phyloP scores from a whole-genome alignment of 2,797 vertebrate genomes.

The Pantherophis alleghaniensis region DNA sequence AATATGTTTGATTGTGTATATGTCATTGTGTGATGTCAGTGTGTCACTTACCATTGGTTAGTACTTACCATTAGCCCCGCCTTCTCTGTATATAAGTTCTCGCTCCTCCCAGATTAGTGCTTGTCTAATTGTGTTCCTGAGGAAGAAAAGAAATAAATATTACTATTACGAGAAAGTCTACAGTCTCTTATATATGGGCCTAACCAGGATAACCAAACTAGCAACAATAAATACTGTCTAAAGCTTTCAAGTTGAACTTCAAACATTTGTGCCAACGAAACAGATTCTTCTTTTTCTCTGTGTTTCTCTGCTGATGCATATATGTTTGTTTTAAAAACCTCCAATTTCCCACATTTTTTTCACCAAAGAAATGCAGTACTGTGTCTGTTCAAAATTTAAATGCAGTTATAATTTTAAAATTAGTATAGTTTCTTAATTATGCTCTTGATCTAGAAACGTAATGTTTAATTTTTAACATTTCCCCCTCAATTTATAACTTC shows the following conservation, averaged over 20 bases:
- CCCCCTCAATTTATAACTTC: conserved; percentile 66
- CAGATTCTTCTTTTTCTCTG: not conserved
- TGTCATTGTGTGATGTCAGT: too few relatives aligned
- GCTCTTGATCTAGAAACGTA: not conserved
- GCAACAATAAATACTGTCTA: not conserved
- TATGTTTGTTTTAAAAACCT: not conserved
- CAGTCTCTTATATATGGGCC: too few relatives aligned
- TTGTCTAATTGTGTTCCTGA: too few relatives aligned
- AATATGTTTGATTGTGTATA: too few relatives aligned
- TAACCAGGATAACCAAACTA: too few relatives aligned
- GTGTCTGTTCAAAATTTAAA: not conserved
- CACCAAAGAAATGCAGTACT: not conserved
- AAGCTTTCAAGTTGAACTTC: not conserved
- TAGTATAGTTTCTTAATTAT: not conserved
- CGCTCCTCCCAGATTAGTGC: too few relatives aligned
- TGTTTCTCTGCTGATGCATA: not conserved
- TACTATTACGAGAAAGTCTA: too few relatives aligned
- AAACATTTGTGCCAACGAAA: not conserved
- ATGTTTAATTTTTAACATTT: not conserved
- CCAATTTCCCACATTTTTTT: not conserved
- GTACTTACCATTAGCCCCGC: too few relatives aligned
- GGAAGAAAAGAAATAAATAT: too few relatives aligned
- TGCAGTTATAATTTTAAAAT: not conserved
- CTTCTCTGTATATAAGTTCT: too few relatives aligned
- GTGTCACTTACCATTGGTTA: too few relatives aligned